Conservation (phyloP, 2,888 invertebrate genomes). For the Girardia tigrina region DNA sequence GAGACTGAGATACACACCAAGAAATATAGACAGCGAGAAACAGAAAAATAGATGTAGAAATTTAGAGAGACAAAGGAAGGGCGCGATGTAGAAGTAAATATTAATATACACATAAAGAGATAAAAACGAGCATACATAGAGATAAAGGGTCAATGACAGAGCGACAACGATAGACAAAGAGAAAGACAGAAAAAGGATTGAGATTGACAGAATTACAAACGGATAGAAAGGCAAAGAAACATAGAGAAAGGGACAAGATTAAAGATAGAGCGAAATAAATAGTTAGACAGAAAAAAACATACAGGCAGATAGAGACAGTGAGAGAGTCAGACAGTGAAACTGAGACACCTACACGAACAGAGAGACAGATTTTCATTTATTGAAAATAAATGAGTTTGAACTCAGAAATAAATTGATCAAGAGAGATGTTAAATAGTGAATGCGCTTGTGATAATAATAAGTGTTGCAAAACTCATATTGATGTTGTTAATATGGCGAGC, state of each 20-base stretch:
- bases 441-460: too few species aligned
- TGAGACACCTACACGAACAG: neutral
- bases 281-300: constrained; percentile 13
- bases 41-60: neutral
- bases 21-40: constrained; percentile 6
- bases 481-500: too few species aligned
- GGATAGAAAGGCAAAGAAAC: too few species aligned
- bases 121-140: neutral
- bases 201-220: too few species aligned
- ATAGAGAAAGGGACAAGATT: too few species aligned
- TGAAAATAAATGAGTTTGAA: too few species aligned
- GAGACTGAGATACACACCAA: constrained; percentile 6
- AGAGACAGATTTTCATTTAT: constrained; percentile 34
- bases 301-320: constrained; percentile 18
- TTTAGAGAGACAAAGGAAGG: constrained; percentile 3
- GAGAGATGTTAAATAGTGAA: too few species aligned
- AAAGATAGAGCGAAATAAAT: neutral
- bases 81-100: neutral
- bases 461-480: too few species aligned
- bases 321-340: constrained; percentile 21
- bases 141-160: too few species aligned
- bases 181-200: too few species aligned
- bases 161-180: too few species aligned
- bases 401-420: too few species aligned
- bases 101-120: neutral